Conservation (phyloP, 1,140 invertebrate species). For the Medauroidea extradentata region DNA sequence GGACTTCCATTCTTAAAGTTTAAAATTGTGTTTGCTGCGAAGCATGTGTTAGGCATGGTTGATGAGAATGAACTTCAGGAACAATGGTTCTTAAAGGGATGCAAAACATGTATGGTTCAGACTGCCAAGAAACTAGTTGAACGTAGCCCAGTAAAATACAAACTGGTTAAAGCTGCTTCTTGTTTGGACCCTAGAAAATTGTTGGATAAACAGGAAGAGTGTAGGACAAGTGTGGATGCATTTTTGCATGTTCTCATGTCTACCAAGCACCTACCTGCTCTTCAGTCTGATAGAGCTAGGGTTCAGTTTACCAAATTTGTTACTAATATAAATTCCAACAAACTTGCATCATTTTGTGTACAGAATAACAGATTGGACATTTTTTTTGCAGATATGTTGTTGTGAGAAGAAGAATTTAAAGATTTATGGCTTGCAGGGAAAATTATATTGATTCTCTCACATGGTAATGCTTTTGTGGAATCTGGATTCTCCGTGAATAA, state of each 20-base stretch:
- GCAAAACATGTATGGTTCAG: constrained; percentile 1
- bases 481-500: constrained; percentile 22
- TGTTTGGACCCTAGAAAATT: constrained; percentile 11
- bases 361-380: constrained; percentile 2
- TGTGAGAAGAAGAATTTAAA: not conserved
- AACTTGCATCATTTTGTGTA: not conserved
- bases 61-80: too few relatives aligned
- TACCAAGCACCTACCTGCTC: constrained; percentile 13
- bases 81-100: too few relatives aligned
- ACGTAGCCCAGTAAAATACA: constrained; percentile 17
- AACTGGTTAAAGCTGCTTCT: constrained; percentile 15
- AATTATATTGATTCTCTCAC: constrained; percentile 19
- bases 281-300: constrained; percentile 13
- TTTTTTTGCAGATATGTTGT: constrained; percentile 4
- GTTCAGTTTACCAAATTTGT: constrained; percentile 11
- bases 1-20: too few relatives aligned
- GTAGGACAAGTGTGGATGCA: constrained; percentile 1
- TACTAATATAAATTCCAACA: constrained; percentile 3
- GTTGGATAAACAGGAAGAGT: too few relatives aligned
- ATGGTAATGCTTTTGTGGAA: constrained; percentile 18
- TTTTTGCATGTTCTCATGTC: constrained; percentile 11
- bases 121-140: constrained; percentile 17
- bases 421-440: constrained; percentile 15
- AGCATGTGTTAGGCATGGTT: too few relatives aligned
- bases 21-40: too few relatives aligned